These are phyloP conservation scores for Sitobion miscanthi DNA, from an alignment of 1,140 invertebrate species.

Conservation along the genomic window DNA sequence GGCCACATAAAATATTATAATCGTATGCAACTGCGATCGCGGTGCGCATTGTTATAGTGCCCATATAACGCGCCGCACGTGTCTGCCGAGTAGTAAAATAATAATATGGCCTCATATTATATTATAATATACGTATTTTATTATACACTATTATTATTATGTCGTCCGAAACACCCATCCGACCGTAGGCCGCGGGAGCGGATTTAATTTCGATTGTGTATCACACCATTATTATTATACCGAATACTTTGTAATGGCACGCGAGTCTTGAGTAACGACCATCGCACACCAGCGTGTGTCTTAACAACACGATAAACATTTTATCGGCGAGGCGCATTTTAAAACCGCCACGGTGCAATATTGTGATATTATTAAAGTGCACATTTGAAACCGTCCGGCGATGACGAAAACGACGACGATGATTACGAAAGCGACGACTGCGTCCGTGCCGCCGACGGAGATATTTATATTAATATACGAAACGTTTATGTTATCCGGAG, in stretches of 20 bases:
- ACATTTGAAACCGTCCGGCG: too few relatives aligned
- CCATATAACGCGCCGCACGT: not conserved
- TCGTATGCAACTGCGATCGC: not conserved
- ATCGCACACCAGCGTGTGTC: not conserved
- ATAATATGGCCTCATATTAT: not conserved
- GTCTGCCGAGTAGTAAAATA: not conserved
- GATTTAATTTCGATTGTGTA: conserved; percentile 19
- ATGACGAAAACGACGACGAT: too few relatives aligned
- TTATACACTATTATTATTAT: not conserved
- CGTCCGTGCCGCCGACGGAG: too few relatives aligned
- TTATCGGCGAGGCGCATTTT: not conserved
- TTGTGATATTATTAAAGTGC: not conserved
- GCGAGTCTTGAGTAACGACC: not conserved
- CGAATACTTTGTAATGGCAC: not conserved
- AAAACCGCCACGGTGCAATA: not conserved
- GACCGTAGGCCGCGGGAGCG: not conserved
- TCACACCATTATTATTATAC: not conserved
- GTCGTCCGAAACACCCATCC: not conserved
- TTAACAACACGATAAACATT: conserved; percentile 8
- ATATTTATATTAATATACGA: not conserved
- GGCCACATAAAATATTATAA: not conserved
- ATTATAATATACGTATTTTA: not conserved
- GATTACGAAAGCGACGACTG: too few relatives aligned
- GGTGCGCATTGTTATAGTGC: not conserved
- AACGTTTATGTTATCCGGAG: not conserved